These are phyloP conservation scores for Zophobas atratus DNA, from an alignment of 1,140 invertebrate genomes.

Conservation along the genomic window DNA sequence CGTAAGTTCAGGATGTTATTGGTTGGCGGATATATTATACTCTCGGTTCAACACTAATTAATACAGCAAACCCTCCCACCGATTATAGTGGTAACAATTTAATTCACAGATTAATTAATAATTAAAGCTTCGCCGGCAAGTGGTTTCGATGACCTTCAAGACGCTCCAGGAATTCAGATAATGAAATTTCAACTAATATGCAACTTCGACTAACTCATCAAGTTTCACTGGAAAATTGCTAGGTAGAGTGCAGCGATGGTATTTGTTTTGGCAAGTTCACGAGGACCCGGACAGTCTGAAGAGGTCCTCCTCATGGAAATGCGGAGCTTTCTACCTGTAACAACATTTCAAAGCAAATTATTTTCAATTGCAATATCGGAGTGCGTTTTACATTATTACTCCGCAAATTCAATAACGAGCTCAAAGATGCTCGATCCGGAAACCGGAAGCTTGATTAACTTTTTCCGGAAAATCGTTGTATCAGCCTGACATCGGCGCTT, in stretches of 20 bases:
- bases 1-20: slow-evolving; percentile 30
- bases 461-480: slow-evolving; percentile 13
- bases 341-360: slow-evolving; percentile 11
- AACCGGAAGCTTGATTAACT: slow-evolving; percentile 32
- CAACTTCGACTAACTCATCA: slow-evolving; percentile 41
- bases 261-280: slow-evolving; percentile 31
- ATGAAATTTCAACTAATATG: slow-evolving; percentile 57
- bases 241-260: slow-evolving; percentile 26
- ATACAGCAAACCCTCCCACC: slow-evolving; percentile 29
- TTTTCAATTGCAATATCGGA: slow-evolving; percentile 19
- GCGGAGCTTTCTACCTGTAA: neutral
- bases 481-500: slow-evolving; percentile 20
- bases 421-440: slow-evolving; percentile 1
- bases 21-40: slow-evolving; percentile 11
- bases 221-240: slow-evolving; percentile 50
- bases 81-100: slow-evolving; percentile 51
- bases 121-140: slow-evolving; percentile 51
- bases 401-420: slow-evolving; percentile 34
- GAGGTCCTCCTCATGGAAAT: slow-evolving; percentile 22
- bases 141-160: slow-evolving; percentile 56
- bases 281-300: slow-evolving; percentile 27
- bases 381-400: slow-evolving; percentile 23
- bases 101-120: slow-evolving; percentile 53
- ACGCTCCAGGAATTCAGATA: slow-evolving; percentile 52
- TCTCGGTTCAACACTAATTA: slow-evolving; percentile 32